Evolutionary conservation across 2,797 vertebrate species (phyloP), one percentile per base, ranked within the genome.

Genomic region (Columba guinea): DNA sequence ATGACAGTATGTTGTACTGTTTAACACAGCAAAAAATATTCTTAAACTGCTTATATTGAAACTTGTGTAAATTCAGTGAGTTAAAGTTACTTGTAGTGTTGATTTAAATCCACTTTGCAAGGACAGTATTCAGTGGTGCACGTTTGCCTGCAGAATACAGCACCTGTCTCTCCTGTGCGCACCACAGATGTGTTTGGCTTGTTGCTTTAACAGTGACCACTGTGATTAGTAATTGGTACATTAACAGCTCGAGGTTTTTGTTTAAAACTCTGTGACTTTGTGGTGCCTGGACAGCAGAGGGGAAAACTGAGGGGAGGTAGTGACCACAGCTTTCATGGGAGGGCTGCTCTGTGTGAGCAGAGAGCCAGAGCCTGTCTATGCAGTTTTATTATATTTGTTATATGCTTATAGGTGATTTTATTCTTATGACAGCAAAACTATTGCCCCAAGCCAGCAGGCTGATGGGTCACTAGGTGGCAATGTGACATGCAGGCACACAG

Each of bases 61-160:
- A 84, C 39, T 55, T 1, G 2, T 44, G 78, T 46, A 86, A 65
- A 35, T 59, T 6, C 22, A 32, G 44, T 5, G 55, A 62, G 37
- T 41, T 68, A 82, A 44, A 80, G n/a, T 52, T 34, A 21, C 34
- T 60, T 10, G 26, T 34, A 4, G 2, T 10, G 26, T 28, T 87
- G 71, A 56, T 44, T 77, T 41, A 37, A 20, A 1, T 22, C 67
- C 3, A 1, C 76, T 60, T 13, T 53, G 62, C 41, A 49, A 65
- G 58, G 8, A 4, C 3, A 11, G 35, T 28, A 7, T 30, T 23
- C 0, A 1, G 30, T 7, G 56, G 16, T 60, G 48, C 18, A 0
- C 7, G 26, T 7, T 49, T 26, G 0, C 34, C 13, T 6, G 14
- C 30, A 14, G 48, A 26, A 16, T 14, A 24, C n/a, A n/a, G 64